These are phyloP conservation scores for Bufotes viridis DNA, from an alignment of 2,797 vertebrate genomes.

Conservation along the genomic window DNA sequence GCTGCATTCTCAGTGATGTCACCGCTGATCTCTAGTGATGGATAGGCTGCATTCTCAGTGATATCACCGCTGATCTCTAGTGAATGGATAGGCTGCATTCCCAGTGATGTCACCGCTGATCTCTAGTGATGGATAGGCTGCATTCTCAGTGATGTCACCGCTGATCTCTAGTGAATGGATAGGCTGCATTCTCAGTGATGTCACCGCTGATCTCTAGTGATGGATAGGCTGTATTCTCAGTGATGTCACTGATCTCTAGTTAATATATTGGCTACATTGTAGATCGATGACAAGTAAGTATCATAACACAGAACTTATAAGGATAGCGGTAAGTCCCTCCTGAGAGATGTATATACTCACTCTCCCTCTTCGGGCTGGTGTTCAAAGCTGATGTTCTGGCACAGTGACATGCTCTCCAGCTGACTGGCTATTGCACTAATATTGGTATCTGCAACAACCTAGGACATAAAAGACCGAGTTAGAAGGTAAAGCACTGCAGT, in stretches of 20 bases:
- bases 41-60: too few relatives aligned
- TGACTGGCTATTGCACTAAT: constrained; percentile 90
- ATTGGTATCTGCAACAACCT: constrained; percentile 94
- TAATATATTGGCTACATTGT: neutral
- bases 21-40: too few relatives aligned
- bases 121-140: constrained; percentile 1
- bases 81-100: too few relatives aligned
- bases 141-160: neutral
- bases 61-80: too few relatives aligned
- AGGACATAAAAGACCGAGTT: constrained; percentile 24
- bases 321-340: neutral
- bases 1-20: neutral
- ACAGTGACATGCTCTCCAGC: constrained; percentile 85
- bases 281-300: neutral
- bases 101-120: neutral
- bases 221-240: neutral
- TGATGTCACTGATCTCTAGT: neutral
- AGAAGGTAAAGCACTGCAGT: neutral
- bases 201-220: neutral
- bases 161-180: too few relatives aligned
- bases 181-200: neutral
- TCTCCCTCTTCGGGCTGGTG: constrained; percentile 76
- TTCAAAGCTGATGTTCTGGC: constrained; percentile 72
- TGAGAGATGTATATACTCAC: constrained; percentile 75
- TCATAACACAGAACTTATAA: neutral